These are phyloP conservation scores for Idaea straminata DNA, from an alignment of 2,888 invertebrate species.

Conservation along the genomic window DNA sequence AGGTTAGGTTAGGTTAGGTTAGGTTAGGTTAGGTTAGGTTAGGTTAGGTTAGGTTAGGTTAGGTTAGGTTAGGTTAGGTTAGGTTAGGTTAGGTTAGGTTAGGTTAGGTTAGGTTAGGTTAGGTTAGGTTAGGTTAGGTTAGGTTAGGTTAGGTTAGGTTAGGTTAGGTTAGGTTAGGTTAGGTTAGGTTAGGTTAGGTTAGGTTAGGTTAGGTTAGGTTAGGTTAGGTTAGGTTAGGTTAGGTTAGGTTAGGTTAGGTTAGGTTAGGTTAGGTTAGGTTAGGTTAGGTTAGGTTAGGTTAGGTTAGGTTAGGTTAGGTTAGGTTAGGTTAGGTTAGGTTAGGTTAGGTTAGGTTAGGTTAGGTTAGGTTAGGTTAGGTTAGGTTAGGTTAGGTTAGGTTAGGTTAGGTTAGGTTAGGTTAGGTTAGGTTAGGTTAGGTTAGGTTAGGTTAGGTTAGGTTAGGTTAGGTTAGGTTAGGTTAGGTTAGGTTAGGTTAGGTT, in stretches of 20 bases:
- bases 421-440: slow-evolving; percentile 29
- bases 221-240: slow-evolving; percentile 26
- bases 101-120: slow-evolving; percentile 21
- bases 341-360: slow-evolving; percentile 26
- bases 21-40: slow-evolving; percentile 18
- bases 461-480: slow-evolving; percentile 28
- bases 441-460: slow-evolving; percentile 28
- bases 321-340: slow-evolving; percentile 25
- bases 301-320: slow-evolving; percentile 26
- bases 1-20: slow-evolving; percentile 21
- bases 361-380: slow-evolving; percentile 27
- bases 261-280: slow-evolving; percentile 27
- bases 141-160: slow-evolving; percentile 22
- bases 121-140: slow-evolving; percentile 22
- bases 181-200: slow-evolving; percentile 19
- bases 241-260: slow-evolving; percentile 25
- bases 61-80: slow-evolving; percentile 19
- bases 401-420: slow-evolving; percentile 32
- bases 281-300: slow-evolving; percentile 22
- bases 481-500: slow-evolving; percentile 30
- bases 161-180: slow-evolving; percentile 21
- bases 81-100: slow-evolving; percentile 22
- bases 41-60: slow-evolving; percentile 20
- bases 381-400: slow-evolving; percentile 30
- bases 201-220: slow-evolving; percentile 19